Percentiles rank a stretch among this genome's conserved stretches.
These are phyloP conservation scores for Lycodopsis pacificus DNA, from an alignment of 2,797 vertebrate genomes.

Conservation along the genomic window DNA sequence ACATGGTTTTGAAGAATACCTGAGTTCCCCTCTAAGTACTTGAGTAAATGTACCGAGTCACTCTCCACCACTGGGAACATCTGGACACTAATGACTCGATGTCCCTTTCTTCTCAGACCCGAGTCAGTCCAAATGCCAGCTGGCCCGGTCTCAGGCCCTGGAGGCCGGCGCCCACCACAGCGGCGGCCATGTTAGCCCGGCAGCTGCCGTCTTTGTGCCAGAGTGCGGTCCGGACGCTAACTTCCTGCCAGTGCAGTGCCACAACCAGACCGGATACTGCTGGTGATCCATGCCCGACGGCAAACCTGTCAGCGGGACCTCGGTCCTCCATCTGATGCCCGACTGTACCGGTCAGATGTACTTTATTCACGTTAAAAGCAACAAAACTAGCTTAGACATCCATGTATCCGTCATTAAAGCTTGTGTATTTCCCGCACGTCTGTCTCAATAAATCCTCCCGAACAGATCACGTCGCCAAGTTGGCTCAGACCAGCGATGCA, in stretches of 20 bases:
- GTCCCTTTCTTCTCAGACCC: slow-evolving; percentile 48
- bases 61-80: background rate
- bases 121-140: slow-evolving; percentile 74
- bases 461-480: slow-evolving; percentile 56
- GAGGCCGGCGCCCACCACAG: slow-evolving; percentile 40
- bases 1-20: too few relatives aligned
- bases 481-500: slow-evolving; percentile 20
- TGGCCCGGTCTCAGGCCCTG: slow-evolving; percentile 68
- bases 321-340: slow-evolving; percentile 66
- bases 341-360: slow-evolving; percentile 74
- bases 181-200: background rate
- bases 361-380: background rate
- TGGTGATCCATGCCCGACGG: slow-evolving; percentile 80
- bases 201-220: slow-evolving; percentile 64
- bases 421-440: background rate
- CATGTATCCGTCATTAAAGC: background rate
- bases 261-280: slow-evolving; percentile 79
- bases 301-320: slow-evolving; percentile 77
- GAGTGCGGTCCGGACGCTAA: slow-evolving; percentile 71
- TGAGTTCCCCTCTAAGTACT: background rate
- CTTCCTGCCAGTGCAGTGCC: slow-evolving; percentile 78
- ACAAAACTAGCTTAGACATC: background rate
- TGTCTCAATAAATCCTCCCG: background rate
- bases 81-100: background rate
- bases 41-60: background rate